A percentile compares a stretch with the other conserved stretches of the same genome.
Conservation (phyloP, 2,113 vertebrate species). For the Leptobrachium leishanense region DNA sequence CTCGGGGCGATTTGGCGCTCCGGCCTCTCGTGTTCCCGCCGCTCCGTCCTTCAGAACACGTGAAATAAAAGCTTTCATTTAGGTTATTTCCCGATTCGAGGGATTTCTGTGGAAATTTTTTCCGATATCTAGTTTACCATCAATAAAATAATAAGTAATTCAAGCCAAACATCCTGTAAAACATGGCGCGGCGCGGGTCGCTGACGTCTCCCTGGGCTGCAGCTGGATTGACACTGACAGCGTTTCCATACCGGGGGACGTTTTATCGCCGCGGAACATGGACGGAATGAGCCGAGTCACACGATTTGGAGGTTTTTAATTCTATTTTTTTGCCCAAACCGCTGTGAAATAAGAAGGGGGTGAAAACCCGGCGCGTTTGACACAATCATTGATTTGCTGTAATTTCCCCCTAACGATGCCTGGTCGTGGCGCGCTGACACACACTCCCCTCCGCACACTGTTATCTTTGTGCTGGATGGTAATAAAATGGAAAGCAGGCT, state of each 20-base stretch:
- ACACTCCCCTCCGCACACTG: constrained; percentile 48
- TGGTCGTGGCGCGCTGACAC: constrained; percentile 46
- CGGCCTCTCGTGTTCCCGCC: not conserved
- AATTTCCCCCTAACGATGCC: constrained; percentile 42
- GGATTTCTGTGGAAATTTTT: not conserved
- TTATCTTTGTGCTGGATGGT: constrained; percentile 56
- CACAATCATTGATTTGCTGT: constrained; percentile 45
- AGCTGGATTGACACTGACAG: too few species aligned
- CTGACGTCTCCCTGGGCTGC: too few species aligned
- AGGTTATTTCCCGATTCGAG: not conserved
- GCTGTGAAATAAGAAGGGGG: constrained; percentile 14
- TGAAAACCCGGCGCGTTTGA: constrained; percentile 20
- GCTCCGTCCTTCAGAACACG: not conserved
- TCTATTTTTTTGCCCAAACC: constrained; percentile 21
- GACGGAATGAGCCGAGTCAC: constrained; percentile 10
- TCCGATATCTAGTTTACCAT: not conserved
- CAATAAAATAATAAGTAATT: not conserved
- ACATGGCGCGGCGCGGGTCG: too few species aligned
- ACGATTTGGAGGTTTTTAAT: not conserved
- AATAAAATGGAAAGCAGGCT: constrained; percentile 58
- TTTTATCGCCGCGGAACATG: not conserved
- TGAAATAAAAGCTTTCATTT: not conserved
- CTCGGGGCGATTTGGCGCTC: not conserved
- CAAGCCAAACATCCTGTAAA: not conserved
- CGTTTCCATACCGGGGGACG: too few species aligned